phyloP scores from a whole-genome alignment of 2,113 vertebrate species.

The Bombycilla garrulus region DNA sequence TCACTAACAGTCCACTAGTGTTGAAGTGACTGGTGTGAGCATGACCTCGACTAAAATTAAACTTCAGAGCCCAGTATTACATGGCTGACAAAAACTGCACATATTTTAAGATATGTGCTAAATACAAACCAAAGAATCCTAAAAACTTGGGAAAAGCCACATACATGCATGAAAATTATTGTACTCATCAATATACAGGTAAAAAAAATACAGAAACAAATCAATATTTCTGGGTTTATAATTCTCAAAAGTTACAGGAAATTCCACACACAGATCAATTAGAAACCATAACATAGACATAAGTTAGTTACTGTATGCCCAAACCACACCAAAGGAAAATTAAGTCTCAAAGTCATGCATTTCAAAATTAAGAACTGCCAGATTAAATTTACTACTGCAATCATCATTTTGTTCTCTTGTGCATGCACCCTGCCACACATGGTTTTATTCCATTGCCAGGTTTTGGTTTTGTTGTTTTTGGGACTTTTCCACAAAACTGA shows the following conservation, averaged over 20 bases:
- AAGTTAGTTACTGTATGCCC: background rate
- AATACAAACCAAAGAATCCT: background rate
- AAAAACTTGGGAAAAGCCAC: background rate
- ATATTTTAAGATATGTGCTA: background rate
- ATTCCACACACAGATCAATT: background rate
- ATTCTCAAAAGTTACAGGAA: background rate
- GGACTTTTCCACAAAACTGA: background rate
- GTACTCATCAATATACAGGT: background rate
- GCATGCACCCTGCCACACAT: background rate
- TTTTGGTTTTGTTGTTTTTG: background rate
- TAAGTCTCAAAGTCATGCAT: background rate
- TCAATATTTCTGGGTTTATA: background rate
- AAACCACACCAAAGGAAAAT: background rate
- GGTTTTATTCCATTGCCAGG: background rate
- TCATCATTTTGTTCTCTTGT: background rate
- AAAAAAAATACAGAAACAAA: background rate
- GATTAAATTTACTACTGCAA: background rate
- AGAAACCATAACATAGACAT: background rate
- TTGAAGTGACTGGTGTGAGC: background rate
- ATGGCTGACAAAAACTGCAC: background rate
- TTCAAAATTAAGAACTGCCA: background rate
- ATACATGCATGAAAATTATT: background rate
- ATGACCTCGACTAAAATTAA: slow-evolving; percentile 2
- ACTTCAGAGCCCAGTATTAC: background rate
- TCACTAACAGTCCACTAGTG: background rate